Base-by-base conservation (phyloP, 2,888 invertebrate species). In the Cheilosia grossa region DNA sequence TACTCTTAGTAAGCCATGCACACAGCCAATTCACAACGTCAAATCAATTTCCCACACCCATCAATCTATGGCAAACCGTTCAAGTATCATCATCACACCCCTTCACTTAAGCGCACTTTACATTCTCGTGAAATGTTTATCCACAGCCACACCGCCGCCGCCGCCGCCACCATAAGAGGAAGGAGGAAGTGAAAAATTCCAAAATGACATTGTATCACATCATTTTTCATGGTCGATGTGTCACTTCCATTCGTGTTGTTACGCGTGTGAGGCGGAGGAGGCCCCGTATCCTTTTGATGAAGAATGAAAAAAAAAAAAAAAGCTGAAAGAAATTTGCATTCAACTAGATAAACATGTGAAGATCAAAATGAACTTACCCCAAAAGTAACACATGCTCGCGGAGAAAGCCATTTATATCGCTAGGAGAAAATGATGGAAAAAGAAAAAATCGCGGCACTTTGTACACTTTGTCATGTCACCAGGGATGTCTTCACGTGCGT, bases 201-300 rank as follows among this genome's bases (percentile, higher is more conserved):
- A 59, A 85, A 75, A 81, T 77, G 75, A 85, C 85, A 85, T 75
- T 81, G 85, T 85, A 85, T 85, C 85, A 80, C 85, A 85, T 85
- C 85, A 85, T 85, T 85, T 85, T 85, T 85, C 85, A 85, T 85
- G 85, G 85, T 85, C 81, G 75, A 85, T 81, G 72, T 85, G 85
- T 85, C 85, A 85, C 80, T 85, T 85, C 81, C 85, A 85, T 67
- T 85, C 75, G 85, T 81, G 70, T 75, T 85, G 77, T 72, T 83
- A 75, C 67, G 58, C 33, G 33, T 56, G 51, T 47, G 69, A 61
- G 66, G 54, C 54, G 64, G 56, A 58, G 54, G 30, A 47, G 59
- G 30, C 47, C 44, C 40, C 49, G 59, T 53, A 81, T 80, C 69
- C 73, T 64, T 66, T 30, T 44, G 53, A 53, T 33, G 37, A 58